Conservation (phyloP, 2,888 invertebrate species). For the Caenorhabditis afra region DNA sequence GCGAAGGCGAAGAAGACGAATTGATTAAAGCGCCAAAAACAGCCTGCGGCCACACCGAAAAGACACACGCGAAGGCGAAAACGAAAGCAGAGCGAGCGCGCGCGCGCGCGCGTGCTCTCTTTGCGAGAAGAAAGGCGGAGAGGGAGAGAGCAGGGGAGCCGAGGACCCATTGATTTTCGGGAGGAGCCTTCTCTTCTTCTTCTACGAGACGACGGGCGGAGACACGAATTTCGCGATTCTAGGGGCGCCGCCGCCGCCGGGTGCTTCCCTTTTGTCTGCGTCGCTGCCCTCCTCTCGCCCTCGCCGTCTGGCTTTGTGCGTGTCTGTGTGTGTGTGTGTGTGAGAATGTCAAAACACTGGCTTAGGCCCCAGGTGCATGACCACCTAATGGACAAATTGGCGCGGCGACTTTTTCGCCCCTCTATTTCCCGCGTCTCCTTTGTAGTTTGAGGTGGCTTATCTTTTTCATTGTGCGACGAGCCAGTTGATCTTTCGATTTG, state of each 20-base stretch:
- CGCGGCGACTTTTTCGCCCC: conserved; percentile 16
- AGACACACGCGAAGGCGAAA: too few relatives aligned
- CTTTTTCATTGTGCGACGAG: too few relatives aligned
- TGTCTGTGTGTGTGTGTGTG: too few relatives aligned
- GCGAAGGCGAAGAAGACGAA: conserved; percentile 27
- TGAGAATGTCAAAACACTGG: conserved; percentile 45
- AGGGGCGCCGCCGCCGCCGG: too few relatives aligned
- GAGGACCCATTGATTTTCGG: conserved; percentile 58
- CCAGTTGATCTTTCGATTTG: too few relatives aligned
- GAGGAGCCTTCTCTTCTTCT: conserved; percentile 25
- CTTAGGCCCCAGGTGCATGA: conserved; percentile 47
- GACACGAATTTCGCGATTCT: too few relatives aligned
- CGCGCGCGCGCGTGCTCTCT: conserved; percentile 16
- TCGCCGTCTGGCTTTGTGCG: conserved; percentile 7
- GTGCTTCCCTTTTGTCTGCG: too few relatives aligned
- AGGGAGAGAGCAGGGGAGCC: conserved; percentile 1
- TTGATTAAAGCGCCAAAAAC: conserved; percentile 63
- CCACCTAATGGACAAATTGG: conserved; percentile 16
- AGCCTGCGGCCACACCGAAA: conserved; percentile 58
- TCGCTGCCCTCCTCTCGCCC: neutral
- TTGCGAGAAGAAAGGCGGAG: conserved; percentile 4
- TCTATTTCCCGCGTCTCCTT: conserved; percentile 20
- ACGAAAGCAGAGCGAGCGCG: conserved; percentile 11
- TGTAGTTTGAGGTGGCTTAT: too few relatives aligned
- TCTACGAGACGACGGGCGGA: too few relatives aligned